phyloP scores from a whole-genome alignment of 2,888 invertebrate species.

The Clanis bilineata region DNA sequence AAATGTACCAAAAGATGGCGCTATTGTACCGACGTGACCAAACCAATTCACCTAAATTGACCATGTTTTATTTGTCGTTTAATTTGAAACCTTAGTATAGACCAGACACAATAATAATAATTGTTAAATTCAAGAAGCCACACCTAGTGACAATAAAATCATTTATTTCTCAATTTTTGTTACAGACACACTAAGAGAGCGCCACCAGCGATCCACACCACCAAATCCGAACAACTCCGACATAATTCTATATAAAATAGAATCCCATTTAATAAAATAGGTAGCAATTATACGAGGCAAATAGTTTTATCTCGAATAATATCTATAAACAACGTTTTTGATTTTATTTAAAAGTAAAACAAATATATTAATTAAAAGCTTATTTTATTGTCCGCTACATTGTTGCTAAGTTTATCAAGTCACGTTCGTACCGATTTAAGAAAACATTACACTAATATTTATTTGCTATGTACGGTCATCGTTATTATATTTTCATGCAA shows the following conservation, averaged over 20 bases:
- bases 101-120: too few relatives aligned
- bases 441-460: not conserved
- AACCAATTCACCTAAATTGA: too few relatives aligned
- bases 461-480: not conserved
- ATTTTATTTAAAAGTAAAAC: not conserved
- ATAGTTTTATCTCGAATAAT: too few relatives aligned
- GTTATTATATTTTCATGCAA: not conserved
- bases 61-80: not conserved
- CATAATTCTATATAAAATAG: not conserved
- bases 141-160: too few relatives aligned
- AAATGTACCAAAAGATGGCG: not conserved
- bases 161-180: not conserved
- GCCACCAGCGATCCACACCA: not conserved
- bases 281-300: too few relatives aligned
- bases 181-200: not conserved
- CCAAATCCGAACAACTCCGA: too few relatives aligned
- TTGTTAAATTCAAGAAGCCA: too few relatives aligned
- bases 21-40: not conserved
- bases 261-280: too few relatives aligned
- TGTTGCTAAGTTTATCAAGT: constrained; percentile 1
- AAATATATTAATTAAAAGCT: not conserved
- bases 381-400: not conserved
- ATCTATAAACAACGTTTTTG: not conserved
- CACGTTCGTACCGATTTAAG: not conserved
- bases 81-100: too few relatives aligned